Evolutionary conservation across 2,797 vertebrate genomes (phyloP).

Genomic region (Myiotriccus ornatus): DNA sequence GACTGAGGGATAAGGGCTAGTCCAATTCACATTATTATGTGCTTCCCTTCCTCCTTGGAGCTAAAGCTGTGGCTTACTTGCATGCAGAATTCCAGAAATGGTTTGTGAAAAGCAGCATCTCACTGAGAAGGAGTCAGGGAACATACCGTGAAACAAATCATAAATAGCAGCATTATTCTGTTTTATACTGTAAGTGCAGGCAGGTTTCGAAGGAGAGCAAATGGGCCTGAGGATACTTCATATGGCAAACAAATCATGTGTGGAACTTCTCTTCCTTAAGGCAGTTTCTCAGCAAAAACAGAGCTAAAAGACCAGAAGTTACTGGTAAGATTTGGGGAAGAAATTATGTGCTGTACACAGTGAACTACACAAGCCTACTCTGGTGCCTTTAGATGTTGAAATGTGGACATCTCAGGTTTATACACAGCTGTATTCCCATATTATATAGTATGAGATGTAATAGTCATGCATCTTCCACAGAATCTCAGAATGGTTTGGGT

Average conservation of each 20-base stretch:
- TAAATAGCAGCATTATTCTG: background rate
- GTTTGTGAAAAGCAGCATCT: background rate
- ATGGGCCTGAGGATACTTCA: fast-evolving
- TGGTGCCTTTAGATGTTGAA: background rate
- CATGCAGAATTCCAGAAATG: background rate
- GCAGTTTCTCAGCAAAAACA: background rate
- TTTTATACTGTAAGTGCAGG: background rate
- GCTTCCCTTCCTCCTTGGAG: background rate
- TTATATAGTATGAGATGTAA: background rate
- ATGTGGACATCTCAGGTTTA: background rate
- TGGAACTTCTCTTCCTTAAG: background rate
- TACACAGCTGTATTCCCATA: background rate
- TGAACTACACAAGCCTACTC: too few species aligned
- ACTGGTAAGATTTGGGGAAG: background rate
- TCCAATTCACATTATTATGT: background rate
- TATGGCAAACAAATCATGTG: fast-evolving
- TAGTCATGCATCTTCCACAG: background rate
- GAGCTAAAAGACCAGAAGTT: background rate
- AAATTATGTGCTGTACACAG: background rate
- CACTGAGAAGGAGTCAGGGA: background rate
- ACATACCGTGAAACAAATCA: background rate
- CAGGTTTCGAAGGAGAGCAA: background rate
- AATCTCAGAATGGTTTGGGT: background rate
- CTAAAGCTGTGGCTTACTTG: background rate
- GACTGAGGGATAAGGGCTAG: background rate